Evolutionary conservation across 2,888 invertebrate genomes (phyloP).

Genomic region (Agrypnus murinus): DNA sequence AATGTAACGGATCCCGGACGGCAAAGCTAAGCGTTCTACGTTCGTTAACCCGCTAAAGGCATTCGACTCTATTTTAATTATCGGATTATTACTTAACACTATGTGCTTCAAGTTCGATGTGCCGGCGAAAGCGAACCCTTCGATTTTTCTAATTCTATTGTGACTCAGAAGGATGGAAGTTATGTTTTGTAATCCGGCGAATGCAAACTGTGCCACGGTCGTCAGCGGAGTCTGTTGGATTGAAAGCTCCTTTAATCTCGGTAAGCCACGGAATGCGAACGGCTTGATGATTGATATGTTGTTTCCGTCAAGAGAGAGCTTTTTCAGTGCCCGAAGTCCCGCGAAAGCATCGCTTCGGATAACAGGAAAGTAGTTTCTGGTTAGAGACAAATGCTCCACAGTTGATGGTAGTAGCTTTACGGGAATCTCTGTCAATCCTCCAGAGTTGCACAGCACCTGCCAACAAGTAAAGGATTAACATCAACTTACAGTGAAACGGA

Average conservation of each 20-base stretch:
- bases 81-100: conserved; percentile 88
- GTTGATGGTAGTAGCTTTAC: conserved; percentile 82
- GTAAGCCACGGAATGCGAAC: conserved; percentile 89
- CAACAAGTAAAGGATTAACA: conserved; percentile 63
- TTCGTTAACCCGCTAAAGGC: conserved; percentile 90
- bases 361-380: conserved; percentile 88
- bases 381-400: conserved; percentile 89
- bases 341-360: conserved; percentile 89
- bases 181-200: conserved; percentile 89
- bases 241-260: conserved; percentile 84
- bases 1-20: conserved; percentile 84
- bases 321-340: conserved; percentile 85
- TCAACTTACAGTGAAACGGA: conserved; percentile 24
- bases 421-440: conserved; percentile 86
- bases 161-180: conserved; percentile 77
- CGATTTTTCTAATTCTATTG: conserved; percentile 74
- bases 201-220: conserved; percentile 87
- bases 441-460: conserved; percentile 92
- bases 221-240: conserved; percentile 91
- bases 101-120: conserved; percentile 89
- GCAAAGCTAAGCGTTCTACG: conserved; percentile 88
- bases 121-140: conserved; percentile 89
- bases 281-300: conserved; percentile 88
- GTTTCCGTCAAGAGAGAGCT: conserved; percentile 90
- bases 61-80: conserved; percentile 85